Evolutionary conservation across 2,797 vertebrate genomes (phyloP).

Genomic region (Merluccius polli): DNA sequence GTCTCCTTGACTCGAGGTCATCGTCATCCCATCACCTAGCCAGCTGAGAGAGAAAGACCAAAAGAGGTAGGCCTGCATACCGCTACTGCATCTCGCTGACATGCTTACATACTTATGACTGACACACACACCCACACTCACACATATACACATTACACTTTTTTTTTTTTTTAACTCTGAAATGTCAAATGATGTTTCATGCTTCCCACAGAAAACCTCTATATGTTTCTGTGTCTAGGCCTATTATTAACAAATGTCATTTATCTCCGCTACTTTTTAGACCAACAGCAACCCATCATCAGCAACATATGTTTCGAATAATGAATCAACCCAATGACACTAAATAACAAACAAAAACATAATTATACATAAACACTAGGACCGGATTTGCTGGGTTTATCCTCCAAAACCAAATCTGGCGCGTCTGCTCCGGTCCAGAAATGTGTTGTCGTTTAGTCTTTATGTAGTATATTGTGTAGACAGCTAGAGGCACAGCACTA

Average conservation of each 20-base stretch:
- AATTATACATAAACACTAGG: background rate
- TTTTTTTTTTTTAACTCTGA: background rate
- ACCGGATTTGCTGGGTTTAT: background rate
- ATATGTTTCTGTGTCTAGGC: no score
- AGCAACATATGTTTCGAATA: no score
- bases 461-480: background rate
- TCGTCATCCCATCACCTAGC: constrained; percentile 9
- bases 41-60: background rate
- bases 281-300: no score
- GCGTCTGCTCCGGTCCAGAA: background rate
- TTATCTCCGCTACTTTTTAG: no score
- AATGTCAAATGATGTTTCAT: background rate
- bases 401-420: background rate
- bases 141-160: background rate
- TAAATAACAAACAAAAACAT: background rate
- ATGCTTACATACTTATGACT: background rate
- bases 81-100: background rate
- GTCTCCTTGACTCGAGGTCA: constrained; percentile 54
- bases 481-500: background rate
- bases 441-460: background rate
- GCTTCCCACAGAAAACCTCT: background rate
- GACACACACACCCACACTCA: background rate
- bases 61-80: background rate
- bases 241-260: no score
- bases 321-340: no score